Percentiles rank a stretch among this genome's conserved stretches.
Conservation (phyloP, 2,113 vertebrate species). For the Myotis davidii region DNA sequence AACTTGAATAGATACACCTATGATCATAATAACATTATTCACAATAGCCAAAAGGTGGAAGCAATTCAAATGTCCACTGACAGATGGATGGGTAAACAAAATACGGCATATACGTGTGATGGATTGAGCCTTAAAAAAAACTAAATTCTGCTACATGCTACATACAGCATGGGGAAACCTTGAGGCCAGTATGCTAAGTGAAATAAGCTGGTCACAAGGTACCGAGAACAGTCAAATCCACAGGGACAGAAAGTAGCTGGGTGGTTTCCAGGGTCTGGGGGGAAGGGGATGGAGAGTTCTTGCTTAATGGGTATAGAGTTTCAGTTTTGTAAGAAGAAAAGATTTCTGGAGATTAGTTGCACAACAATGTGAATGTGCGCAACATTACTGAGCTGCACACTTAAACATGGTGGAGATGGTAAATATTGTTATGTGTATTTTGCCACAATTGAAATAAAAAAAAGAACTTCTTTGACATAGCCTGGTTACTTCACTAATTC, state of each 20-base stretch:
- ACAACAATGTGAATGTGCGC: background rate
- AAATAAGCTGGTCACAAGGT: background rate
- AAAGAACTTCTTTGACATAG: background rate
- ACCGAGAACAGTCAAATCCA: background rate
- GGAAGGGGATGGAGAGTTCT: background rate
- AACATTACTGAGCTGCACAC: background rate
- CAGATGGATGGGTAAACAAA: background rate
- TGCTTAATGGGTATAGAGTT: background rate
- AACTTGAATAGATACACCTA: background rate
- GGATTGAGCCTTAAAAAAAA: background rate
- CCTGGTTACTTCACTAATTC: conserved; percentile 25
- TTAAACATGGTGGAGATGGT: background rate
- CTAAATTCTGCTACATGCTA: background rate
- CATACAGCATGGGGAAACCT: background rate
- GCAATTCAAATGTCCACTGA: background rate
- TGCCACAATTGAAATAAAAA: background rate
- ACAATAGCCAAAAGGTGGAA: background rate
- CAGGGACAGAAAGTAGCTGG: background rate
- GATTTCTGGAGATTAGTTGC: background rate
- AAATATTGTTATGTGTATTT: background rate
- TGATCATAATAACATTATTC: background rate
- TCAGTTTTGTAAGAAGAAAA: background rate
- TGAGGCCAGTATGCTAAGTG: background rate
- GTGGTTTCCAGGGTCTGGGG: background rate
- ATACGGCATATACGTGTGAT: background rate